phyloP scores from a whole-genome alignment of 2,797 vertebrate species.

The Syndactyla subalaris region DNA sequence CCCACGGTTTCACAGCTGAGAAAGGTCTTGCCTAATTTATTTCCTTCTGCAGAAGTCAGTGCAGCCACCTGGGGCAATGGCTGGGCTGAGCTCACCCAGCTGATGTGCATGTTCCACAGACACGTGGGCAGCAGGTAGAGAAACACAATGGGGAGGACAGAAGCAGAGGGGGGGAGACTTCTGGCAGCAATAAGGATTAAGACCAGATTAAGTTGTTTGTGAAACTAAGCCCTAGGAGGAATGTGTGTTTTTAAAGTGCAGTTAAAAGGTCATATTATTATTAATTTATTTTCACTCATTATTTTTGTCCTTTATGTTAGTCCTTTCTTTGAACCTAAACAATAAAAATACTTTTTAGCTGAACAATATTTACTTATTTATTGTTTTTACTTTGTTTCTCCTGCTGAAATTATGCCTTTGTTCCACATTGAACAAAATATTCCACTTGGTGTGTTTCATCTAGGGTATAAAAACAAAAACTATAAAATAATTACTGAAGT shows the following conservation, averaged over 20 bases:
- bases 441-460: background rate
- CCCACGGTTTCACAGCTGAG: background rate
- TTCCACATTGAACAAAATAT: background rate
- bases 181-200: background rate
- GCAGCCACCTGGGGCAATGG: background rate
- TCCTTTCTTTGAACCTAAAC: background rate
- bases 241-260: background rate
- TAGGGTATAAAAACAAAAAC: background rate
- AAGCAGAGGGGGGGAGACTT: background rate
- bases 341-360: background rate
- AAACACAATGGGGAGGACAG: background rate
- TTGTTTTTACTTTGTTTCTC: background rate
- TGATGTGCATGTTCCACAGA: background rate
- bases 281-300: background rate
- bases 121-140: background rate
- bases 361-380: background rate
- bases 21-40: background rate
- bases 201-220: background rate
- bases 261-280: background rate
- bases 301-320: background rate
- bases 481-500: background rate
- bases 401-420: background rate
- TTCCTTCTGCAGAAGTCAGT: rapidly evolving
- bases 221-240: background rate
- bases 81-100: background rate